Conservation (phyloP, 2,113 vertebrate species). For the Eulemur macaco region DNA sequence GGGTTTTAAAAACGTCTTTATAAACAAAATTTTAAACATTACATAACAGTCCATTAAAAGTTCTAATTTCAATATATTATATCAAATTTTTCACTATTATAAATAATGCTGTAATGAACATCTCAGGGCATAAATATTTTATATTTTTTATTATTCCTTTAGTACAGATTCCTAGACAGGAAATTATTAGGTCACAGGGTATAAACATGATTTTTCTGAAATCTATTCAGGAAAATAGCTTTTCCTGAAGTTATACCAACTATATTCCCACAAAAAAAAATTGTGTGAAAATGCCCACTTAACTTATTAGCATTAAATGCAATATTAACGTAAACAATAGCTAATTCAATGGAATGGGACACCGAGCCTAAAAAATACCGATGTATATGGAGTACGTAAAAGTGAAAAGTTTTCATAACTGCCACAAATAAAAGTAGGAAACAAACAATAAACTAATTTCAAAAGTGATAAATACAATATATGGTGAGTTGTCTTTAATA, state of each 20-base stretch:
- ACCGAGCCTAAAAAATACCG: neutral
- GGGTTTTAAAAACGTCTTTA: neutral
- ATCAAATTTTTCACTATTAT: neutral
- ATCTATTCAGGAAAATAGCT: neutral
- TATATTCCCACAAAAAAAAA: neutral
- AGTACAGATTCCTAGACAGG: neutral
- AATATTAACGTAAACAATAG: neutral
- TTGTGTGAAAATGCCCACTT: neutral
- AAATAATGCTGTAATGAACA: constrained; percentile 27
- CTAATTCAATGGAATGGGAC: neutral
- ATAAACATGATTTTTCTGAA: constrained; percentile 32
- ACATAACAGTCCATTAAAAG: neutral
- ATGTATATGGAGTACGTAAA: neutral
- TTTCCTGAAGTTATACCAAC: neutral
- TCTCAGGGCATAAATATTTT: neutral
- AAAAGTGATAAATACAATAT: neutral
- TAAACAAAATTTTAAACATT: constrained; percentile 6
- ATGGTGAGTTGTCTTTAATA: neutral
- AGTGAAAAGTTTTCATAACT: neutral
- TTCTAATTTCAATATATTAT: neutral
- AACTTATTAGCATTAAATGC: neutral
- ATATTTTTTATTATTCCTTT: neutral
- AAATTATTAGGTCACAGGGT: neutral
- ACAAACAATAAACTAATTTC: neutral
- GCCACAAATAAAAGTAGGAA: neutral